phyloP scores from a whole-genome alignment of 2,888 invertebrate genomes.

The Axea sp. region DNA sequence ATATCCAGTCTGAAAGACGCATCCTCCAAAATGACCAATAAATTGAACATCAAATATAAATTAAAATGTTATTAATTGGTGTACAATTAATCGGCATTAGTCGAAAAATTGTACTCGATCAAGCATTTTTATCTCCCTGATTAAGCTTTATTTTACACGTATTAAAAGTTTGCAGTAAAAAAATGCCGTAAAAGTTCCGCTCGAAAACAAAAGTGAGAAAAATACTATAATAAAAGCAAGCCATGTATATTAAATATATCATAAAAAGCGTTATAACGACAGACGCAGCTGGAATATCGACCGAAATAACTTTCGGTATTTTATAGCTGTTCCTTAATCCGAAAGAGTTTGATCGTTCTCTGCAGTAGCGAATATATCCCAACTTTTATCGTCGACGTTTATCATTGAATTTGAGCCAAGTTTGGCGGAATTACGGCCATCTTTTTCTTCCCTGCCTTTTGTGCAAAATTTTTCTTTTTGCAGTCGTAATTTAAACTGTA shows the following conservation, averaged over 20 bases:
- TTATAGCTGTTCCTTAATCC: slow-evolving; percentile 34
- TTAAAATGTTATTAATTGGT: slow-evolving; percentile 26
- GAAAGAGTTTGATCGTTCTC: slow-evolving; percentile 22
- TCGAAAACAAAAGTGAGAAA: slow-evolving; percentile 25
- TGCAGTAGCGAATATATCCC: slow-evolving; percentile 21
- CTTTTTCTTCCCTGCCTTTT: not conserved
- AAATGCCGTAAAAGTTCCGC: not conserved
- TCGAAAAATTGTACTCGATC: not conserved
- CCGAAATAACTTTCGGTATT: slow-evolving; percentile 27
- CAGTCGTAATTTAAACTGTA: not conserved
- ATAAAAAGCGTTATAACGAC: slow-evolving; percentile 26
- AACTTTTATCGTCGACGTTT: slow-evolving; percentile 31
- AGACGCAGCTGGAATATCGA: slow-evolving; percentile 31
- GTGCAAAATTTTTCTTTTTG: not conserved
- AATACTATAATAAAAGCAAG: slow-evolving; percentile 15
- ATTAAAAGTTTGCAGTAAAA: slow-evolving; percentile 1
- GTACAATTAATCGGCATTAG: slow-evolving; percentile 9
- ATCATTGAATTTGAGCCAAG: slow-evolving; percentile 24
- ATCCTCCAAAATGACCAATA: not conserved
- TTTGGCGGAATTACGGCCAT: slow-evolving; percentile 1
- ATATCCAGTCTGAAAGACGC: slow-evolving; percentile 10
- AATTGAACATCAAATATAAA: slow-evolving; percentile 1
- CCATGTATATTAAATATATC: slow-evolving; percentile 41
- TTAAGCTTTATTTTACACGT: slow-evolving; percentile 1
- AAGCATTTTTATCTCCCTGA: not conserved